Evolutionary conservation across 1,140 invertebrate species (phyloP).

Genomic region (Drosophila bipectinata): DNA sequence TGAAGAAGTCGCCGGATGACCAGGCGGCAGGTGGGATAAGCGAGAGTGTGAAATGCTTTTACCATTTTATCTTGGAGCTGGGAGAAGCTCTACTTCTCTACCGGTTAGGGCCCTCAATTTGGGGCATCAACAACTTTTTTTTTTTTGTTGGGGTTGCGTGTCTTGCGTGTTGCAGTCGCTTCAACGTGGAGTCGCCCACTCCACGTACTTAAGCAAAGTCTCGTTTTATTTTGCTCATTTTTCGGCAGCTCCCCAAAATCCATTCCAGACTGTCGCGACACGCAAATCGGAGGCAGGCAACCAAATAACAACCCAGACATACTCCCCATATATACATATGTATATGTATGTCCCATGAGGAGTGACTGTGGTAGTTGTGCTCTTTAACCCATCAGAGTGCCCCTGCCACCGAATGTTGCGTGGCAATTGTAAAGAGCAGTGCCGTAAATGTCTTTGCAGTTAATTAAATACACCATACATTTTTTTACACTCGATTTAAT

Average conservation of each 20-base stretch:
- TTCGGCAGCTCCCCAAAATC: conserved; percentile 45
- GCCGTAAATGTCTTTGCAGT: conserved; percentile 76
- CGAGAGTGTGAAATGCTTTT: conserved; percentile 26
- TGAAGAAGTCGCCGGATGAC: conserved; percentile 18
- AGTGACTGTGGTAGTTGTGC: not conserved
- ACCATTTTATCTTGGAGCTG: not conserved
- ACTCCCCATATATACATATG: not conserved
- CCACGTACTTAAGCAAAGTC: conserved; percentile 55
- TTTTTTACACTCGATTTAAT: conserved; percentile 32
- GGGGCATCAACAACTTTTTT: not conserved
- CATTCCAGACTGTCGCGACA: conserved; percentile 56
- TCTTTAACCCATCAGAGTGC: not conserved
- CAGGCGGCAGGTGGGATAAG: conserved; percentile 10
- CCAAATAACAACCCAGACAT: conserved; percentile 61
- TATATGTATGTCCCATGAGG: not conserved
- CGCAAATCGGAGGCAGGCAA: conserved; percentile 76
- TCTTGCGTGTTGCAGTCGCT: conserved; percentile 43
- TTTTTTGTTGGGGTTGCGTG: not conserved
- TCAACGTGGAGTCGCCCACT: conserved; percentile 8
- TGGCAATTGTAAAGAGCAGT: conserved; percentile 69
- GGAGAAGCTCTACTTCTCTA: not conserved
- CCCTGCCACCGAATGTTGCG: conserved; percentile 44
- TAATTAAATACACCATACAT: conserved; percentile 75
- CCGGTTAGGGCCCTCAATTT: not conserved
- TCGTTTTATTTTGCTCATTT: conserved; percentile 41